Evolutionary conservation across 2,888 invertebrate genomes (phyloP), one percentile per base, ranked within the genome.

Genomic region (Cistogaster globosa): DNA sequence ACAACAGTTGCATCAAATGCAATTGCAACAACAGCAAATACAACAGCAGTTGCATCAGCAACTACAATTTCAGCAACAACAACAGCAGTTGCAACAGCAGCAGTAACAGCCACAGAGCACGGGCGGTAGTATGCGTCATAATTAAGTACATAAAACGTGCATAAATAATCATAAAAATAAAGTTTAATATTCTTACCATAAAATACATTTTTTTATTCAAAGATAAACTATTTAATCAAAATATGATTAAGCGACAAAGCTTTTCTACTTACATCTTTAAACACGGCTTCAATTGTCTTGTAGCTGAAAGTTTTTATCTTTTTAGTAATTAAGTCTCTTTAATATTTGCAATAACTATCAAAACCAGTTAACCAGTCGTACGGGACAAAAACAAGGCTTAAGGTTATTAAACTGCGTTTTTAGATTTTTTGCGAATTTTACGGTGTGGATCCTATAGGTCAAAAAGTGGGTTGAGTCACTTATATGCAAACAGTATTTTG

Each of bases 61-160:
- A 72, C 90, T 90, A 76, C 83, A 89, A 81, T 87, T 85, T 45
- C 80, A 80, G 16, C 11, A 60, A n/a, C 72, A 74, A 26, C 86
- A 81, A 62, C 81, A 86, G 48, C 87, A 83, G 74, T 55, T 86
- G 42, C 86, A 86, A 45, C 88, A 91, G 87, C 91, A 88, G 55
- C 86, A 86, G 51, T 82, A 71, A 16, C 87, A 86, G 74, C 88
- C 88, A 36, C 87, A 91, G 86, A 90, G 88, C 45, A 89, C 90
- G 89, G 89, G 90, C 82, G 80, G 75, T 18, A 62, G 58, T 12
- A 86, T 87, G 82, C 83, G 87, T n/a, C 87, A 86, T 48, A 87
- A 87, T 82, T 87, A n/a, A 86, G 16, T 69, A 12, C 2, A 36
- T 60, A 42, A 51, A 67, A 63, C 53, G 51, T 8, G 4, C 14